phyloP scores from a whole-genome alignment of 2,888 invertebrate species.

The Minunthozetes semirufus region DNA sequence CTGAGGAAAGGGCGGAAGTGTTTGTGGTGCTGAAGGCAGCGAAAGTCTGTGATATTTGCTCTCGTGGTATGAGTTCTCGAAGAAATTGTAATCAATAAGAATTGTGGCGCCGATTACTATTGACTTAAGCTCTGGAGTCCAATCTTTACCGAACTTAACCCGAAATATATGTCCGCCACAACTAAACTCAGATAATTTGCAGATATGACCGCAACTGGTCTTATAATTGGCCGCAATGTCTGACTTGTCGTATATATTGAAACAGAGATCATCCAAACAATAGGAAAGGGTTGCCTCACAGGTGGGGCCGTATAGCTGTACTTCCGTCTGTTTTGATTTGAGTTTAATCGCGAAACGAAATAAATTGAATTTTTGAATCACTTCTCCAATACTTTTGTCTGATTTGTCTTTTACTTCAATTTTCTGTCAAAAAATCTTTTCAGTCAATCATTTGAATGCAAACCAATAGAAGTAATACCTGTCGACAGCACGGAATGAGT shows the following conservation, averaged over 20 bases:
- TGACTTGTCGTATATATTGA: background rate
- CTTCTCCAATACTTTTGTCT: background rate
- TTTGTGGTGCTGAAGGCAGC: background rate
- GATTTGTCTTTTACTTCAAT: background rate
- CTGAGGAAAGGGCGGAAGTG: background rate
- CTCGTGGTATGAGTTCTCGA: background rate
- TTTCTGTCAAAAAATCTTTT: background rate
- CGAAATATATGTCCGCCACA: background rate
- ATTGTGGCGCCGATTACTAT: background rate
- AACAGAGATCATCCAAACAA: constrained; percentile 1
- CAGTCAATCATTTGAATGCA: background rate
- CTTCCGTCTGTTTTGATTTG: background rate
- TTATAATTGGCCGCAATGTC: background rate
- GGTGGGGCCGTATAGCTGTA: background rate
- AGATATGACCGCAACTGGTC: background rate
- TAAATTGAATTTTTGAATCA: background rate
- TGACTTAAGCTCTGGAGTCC: background rate
- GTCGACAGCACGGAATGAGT: background rate
- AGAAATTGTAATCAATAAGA: background rate
- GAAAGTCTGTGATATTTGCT: background rate
- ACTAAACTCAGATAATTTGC: background rate
- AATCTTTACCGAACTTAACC: background rate
- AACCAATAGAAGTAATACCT: background rate
- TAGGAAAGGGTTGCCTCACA: background rate
- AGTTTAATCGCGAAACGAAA: background rate